Base-by-base conservation (phyloP, 2,888 invertebrate genomes). In the Neocrepidodera transversa region DNA sequence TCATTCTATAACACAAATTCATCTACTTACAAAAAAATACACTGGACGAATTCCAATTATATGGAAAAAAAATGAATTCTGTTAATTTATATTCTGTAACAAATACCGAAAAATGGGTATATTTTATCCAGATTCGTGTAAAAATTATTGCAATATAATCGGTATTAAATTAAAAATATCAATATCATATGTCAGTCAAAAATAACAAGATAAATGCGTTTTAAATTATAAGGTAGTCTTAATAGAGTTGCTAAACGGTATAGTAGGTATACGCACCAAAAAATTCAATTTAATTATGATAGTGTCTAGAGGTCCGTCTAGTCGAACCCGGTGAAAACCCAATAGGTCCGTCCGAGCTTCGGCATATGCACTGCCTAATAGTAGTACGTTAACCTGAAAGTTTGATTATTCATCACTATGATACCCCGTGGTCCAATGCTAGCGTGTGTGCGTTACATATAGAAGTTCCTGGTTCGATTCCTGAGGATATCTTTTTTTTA, bases 151-250 rank as follows among this genome's bases (percentile, higher is more conserved):
- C 51, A 51, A 30, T 11, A n/a, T n/a, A n/a, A n/a, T n/a, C n/a
- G 26, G 28, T 40, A 51, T 30, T 30, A 28, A 51, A 51, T 40
- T n/a, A 30, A 51, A 51, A 38, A 17, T 51, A 42, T 51, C 28
- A 51, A 40, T 51, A 40, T 50, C 38, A 38, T 38, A 26, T 16
- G 40, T 51, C 51, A 51, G 51, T 51, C 51, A 28, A 51, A n/a
- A 40, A 51, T 11, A 51, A 51, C 11, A 16, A n/a, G 16, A 42
- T 51, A 51, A 42, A 42, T 51, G 51, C 51, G 42, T 40, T 18
- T 36, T 28, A 38, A 47, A 28, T 28, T 26, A 13, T n/a, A 50
- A 50, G 35, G 35, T 50, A 36, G 40, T 51, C 36, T 30, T 16
- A 51, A 42, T 16, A 35, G 13, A 8, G 7, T 50, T n/a, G n/a